Conservation (phyloP, 2,113 vertebrate species). For the Ascaphus truei region DNA sequence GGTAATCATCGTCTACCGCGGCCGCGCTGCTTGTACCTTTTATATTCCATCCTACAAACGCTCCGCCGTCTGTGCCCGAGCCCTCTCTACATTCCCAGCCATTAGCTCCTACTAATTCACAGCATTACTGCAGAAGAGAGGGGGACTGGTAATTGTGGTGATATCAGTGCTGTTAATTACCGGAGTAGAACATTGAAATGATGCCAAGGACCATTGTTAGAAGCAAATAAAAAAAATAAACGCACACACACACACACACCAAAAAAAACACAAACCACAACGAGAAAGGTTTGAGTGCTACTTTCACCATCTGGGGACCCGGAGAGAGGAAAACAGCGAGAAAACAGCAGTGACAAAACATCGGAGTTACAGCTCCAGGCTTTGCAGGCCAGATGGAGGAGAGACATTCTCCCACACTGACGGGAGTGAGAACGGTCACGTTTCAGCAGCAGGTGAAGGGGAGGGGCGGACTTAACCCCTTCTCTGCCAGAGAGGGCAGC, state of each 20-base stretch:
- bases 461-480: slow-evolving; percentile 41
- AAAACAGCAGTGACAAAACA: slow-evolving; percentile 77
- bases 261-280: slow-evolving; percentile 64
- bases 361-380: slow-evolving; percentile 83
- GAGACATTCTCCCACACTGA: slow-evolving; percentile 57
- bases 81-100: slow-evolving; percentile 85
- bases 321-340: slow-evolving; percentile 81
- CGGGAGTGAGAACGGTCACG: slow-evolving; percentile 59
- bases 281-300: slow-evolving; percentile 92
- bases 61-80: slow-evolving; percentile 62
- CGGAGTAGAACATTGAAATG: slow-evolving; percentile 96
- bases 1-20: slow-evolving; percentile 92
- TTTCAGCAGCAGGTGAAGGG: slow-evolving; percentile 65
- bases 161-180: slow-evolving; percentile 98
- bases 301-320: slow-evolving; percentile 97
- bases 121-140: slow-evolving; percentile 80
- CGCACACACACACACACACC: not conserved
- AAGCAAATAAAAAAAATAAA: slow-evolving; percentile 80
- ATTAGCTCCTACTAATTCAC: slow-evolving; percentile 95
- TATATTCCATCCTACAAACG: slow-evolving; percentile 80
- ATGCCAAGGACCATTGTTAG: slow-evolving; percentile 97
- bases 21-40: slow-evolving; percentile 90
- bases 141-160: slow-evolving; percentile 94
- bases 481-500: not conserved
- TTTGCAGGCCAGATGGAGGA: slow-evolving; percentile 92